Conservation (phyloP, 2,888 invertebrate genomes). For the Drosophila ochracea region DNA sequence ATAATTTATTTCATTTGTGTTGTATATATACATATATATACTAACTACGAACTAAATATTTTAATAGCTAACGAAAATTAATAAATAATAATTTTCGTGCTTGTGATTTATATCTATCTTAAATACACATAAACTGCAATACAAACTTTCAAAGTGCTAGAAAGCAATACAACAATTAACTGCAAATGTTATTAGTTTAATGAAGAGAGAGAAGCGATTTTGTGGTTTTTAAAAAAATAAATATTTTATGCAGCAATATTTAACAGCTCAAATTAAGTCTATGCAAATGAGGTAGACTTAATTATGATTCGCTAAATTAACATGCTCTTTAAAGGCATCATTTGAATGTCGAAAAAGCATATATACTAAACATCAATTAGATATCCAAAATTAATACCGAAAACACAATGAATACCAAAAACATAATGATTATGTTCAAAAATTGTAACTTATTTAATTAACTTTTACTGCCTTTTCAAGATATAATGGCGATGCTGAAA, state of each 20-base stretch:
- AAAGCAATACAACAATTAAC: neutral
- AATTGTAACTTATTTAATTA: neutral
- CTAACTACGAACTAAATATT: neutral
- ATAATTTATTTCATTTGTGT: neutral
- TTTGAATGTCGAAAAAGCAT: neutral
- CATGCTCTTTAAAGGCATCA: neutral
- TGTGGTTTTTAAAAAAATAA: neutral
- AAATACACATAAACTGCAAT: neutral
- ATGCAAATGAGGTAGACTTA: neutral
- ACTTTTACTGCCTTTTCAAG: neutral
- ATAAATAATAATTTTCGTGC: neutral
- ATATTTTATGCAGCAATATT: neutral
- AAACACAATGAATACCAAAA: neutral
- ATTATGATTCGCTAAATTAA: neutral
- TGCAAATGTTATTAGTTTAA: neutral
- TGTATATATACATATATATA: neutral
- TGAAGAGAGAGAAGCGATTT: neutral
- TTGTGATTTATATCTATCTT: neutral
- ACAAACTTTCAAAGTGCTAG: neutral
- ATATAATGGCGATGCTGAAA: neutral
- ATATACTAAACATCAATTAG: slow-evolving; percentile 9
- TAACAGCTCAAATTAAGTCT: neutral
- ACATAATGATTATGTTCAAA: slow-evolving; percentile 40
- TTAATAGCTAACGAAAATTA: neutral
- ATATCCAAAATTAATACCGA: slow-evolving; percentile 7